Conservation (phyloP, 2,797 vertebrate genomes). For the Pristis pectinata region DNA sequence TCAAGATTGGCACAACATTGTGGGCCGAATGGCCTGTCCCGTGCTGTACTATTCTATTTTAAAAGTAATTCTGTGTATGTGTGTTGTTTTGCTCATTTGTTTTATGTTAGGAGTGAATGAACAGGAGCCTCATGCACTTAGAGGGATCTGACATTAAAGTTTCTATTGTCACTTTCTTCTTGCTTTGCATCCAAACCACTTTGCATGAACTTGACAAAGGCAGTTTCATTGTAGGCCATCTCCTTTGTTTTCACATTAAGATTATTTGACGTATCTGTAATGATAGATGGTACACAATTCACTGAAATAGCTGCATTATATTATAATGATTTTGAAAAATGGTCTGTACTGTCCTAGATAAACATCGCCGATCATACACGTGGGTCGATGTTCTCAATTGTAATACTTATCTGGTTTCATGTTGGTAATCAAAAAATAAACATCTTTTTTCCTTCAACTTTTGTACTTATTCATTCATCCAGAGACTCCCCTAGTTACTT, state of each 20-base stretch:
- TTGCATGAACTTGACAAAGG: background rate
- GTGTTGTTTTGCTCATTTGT: background rate
- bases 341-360: background rate
- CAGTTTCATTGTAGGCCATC: background rate
- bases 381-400: background rate
- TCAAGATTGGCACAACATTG: too few species aligned
- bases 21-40: too few species aligned
- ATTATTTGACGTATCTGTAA: slow-evolving; percentile 18
- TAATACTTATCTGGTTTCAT: background rate
- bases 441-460: background rate
- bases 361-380: background rate
- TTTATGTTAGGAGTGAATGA: background rate
- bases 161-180: background rate
- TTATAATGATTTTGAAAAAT: background rate
- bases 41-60: too few species aligned
- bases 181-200: background rate
- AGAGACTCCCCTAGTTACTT: background rate
- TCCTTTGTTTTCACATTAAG: background rate
- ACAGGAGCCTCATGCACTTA: background rate
- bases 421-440: background rate
- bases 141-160: background rate
- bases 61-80: background rate
- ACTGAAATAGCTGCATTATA: slow-evolving; percentile 1
- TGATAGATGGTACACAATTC: background rate
- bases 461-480: background rate